Evolutionary conservation across 2,113 vertebrate genomes (phyloP).

Genomic region (Peromyscus californicus): DNA sequence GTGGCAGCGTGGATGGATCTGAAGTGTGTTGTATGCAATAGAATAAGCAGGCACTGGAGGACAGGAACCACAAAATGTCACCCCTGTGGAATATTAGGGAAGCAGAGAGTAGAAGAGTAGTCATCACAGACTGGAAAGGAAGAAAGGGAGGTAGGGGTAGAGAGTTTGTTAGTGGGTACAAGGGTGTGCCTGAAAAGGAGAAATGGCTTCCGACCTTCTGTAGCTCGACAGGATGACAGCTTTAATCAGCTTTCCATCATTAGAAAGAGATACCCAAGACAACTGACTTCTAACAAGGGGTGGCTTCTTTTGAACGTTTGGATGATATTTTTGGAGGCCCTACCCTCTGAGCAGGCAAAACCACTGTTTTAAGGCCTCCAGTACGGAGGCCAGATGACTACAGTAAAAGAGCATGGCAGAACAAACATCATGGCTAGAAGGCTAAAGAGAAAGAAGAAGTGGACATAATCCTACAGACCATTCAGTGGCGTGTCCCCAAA

Average conservation of each 20-base stretch:
- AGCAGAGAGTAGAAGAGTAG: neutral
- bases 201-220: neutral
- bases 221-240: neutral
- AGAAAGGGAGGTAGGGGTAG: neutral
- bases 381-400: no score
- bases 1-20: neutral
- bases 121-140: neutral
- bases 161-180: neutral
- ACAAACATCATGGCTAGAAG: neutral
- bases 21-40: neutral
- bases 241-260: neutral
- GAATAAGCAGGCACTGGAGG: neutral
- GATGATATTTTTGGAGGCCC: neutral
- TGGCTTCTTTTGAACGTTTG: neutral
- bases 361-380: neutral
- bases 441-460: neutral
- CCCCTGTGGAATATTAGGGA: neutral
- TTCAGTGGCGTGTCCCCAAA: neutral
- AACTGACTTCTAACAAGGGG: neutral
- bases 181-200: neutral
- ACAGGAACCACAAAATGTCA: neutral
- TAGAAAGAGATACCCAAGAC: neutral
- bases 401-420: accelerated
- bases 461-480: neutral
- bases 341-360: neutral